Base-by-base conservation (phyloP, 2,888 invertebrate genomes). In the Athripsodes cinereus region DNA sequence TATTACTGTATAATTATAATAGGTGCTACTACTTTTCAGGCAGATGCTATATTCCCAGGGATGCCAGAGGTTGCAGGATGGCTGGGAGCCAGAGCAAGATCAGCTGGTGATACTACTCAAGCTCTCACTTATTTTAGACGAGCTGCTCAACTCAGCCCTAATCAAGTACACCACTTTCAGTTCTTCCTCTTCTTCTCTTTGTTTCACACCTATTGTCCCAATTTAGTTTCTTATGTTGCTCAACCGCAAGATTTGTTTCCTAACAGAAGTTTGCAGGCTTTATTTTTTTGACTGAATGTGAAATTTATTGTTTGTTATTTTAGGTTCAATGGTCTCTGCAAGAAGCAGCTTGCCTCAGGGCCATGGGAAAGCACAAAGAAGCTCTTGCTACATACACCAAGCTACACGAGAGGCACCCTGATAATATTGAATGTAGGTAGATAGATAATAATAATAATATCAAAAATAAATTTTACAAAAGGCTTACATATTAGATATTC, bases 371-470 rank as follows among this genome's bases (percentile, higher is more conserved):
- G 68, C 92, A 92, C 70, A 90, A 90, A 65, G 87, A 88, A 67
- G 93, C 94, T 8, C 78, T 95, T 19, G 79, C 86, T 6, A 81
- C 90, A 1, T 96, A 94, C 73, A 90, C 92, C 74, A 83, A 85
- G 65, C 88, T 97, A 67, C 90, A 96, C 69, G 79, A 84, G 19
- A 84, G 86, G 65, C 98, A 98, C 72, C 98, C 98, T 0, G 96
- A 97, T 62, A 96, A 97, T 72, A 82, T 92, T 1, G 95, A 96
- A 69, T 97, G 97, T 84, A 72, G 72, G 84, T 50, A n/a, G 19
- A 48, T n/a, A n/a, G n/a, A n/a, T n/a, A n/a, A n/a, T n/a, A n/a
- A n/a, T n/a, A n/a, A n/a, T n/a, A n/a, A n/a, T n/a, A n/a, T n/a
- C n/a, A n/a, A n/a, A n/a, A n/a, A n/a, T n/a, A n/a, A n/a, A n/a